A percentile compares a stretch with the other conserved stretches of the same genome.
Conservation (phyloP, 2,113 vertebrate species). For the Brachirus orientalis region DNA sequence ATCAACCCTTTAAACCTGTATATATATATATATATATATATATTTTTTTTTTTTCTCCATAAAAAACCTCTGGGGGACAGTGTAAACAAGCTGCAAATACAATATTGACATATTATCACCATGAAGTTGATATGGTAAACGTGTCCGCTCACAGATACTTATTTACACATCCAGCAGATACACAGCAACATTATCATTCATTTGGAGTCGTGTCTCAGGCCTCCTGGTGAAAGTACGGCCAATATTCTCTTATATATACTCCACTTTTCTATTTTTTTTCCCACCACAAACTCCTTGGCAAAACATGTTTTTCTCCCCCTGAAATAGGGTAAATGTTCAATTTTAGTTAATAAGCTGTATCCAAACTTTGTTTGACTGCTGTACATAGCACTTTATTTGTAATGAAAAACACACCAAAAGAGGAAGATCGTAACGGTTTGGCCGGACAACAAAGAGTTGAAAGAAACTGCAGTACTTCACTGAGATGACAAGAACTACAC, state of each 20-base stretch:
- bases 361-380: neutral
- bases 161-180: slow-evolving; percentile 17
- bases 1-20: neutral
- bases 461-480: too few species aligned
- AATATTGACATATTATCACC: slow-evolving; percentile 19
- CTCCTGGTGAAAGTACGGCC: neutral
- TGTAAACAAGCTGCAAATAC: slow-evolving; percentile 15
- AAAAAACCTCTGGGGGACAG: too few species aligned
- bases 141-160: slow-evolving; percentile 1
- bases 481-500: too few species aligned
- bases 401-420: too few species aligned
- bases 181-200: slow-evolving; percentile 11
- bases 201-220: slow-evolving; percentile 2
- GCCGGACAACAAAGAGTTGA: too few species aligned
- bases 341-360: neutral
- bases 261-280: neutral
- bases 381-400: too few species aligned
- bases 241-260: neutral
- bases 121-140: slow-evolving; percentile 3
- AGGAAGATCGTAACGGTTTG: too few species aligned
- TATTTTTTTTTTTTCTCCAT: too few species aligned
- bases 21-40: too few species aligned
- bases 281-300: neutral
- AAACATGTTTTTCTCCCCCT: neutral
- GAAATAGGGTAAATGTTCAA: neutral